Percentiles rank a stretch among this genome's conserved stretches.
phyloP scores from a whole-genome alignment of 2,888 invertebrate genomes.

The Himalopsyche japonica region DNA sequence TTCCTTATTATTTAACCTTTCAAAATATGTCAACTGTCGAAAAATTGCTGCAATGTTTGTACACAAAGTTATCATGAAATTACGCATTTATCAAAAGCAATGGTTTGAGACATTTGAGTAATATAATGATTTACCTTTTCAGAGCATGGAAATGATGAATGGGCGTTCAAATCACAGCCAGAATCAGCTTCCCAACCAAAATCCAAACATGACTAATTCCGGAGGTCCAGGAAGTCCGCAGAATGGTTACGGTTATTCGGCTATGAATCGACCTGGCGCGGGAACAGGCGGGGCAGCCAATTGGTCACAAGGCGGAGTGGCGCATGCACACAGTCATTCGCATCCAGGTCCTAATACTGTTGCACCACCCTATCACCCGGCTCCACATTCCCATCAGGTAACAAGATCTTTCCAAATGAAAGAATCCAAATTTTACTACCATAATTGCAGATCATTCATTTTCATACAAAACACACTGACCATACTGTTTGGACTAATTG shows the following conservation, averaged over 20 bases:
- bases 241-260: slow-evolving; percentile 34
- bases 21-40: no score
- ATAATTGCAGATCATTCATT: no score
- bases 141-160: slow-evolving; percentile 30
- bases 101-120: background rate
- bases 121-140: background rate
- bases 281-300: background rate
- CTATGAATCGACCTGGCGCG: background rate
- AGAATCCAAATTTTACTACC: no score
- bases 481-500: no score
- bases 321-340: slow-evolving; percentile 26
- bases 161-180: slow-evolving; percentile 2
- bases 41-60: background rate
- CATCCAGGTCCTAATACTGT: slow-evolving; percentile 19
- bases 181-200: background rate
- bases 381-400: slow-evolving; percentile 31
- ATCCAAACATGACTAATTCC: background rate
- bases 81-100: no score
- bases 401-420: background rate
- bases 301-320: background rate
- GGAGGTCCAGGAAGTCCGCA: background rate
- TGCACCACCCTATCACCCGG: slow-evolving; percentile 25
- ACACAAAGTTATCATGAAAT: no score
- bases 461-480: no score
- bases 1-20: no score